Percentiles rank a stretch among this genome's conserved stretches.
Evolutionary conservation across 2,888 invertebrate species (phyloP).

Genomic region (Habrosyne pyritoides): DNA sequence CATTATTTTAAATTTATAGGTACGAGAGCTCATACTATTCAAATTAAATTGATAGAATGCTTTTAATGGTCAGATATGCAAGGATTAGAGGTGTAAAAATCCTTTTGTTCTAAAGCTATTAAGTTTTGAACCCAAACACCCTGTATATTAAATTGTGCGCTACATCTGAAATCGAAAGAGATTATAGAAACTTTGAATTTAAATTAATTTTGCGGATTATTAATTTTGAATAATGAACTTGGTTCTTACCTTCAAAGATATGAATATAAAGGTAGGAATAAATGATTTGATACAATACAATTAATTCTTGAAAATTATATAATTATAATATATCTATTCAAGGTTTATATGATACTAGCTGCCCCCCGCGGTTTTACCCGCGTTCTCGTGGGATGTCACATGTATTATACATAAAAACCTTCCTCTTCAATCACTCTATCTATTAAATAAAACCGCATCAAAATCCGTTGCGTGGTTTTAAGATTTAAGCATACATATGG

Average conservation of each 20-base stretch:
- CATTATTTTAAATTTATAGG: background rate
- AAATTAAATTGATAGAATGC: background rate
- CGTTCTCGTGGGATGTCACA: too few relatives aligned
- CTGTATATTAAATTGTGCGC: conserved; percentile 55
- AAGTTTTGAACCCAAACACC: conserved; percentile 41
- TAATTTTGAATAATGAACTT: conserved; percentile 78
- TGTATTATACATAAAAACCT: too few relatives aligned
- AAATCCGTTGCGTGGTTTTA: too few relatives aligned
- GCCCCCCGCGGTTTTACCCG: too few relatives aligned
- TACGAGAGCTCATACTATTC: background rate
- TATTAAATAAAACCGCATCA: too few relatives aligned
- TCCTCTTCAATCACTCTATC: too few relatives aligned
- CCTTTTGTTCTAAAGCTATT: background rate
- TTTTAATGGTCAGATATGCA: background rate
- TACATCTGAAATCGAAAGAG: conserved; percentile 53
- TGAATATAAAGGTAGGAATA: conserved; percentile 30
- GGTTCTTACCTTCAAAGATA: conserved; percentile 39
- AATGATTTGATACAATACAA: conserved; percentile 21
- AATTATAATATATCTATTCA: too few relatives aligned
- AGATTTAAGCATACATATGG: too few relatives aligned
- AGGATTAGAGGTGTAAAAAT: background rate
- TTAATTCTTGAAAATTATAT: background rate
- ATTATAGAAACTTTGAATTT: conserved; percentile 70
- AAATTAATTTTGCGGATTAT: conserved; percentile 80
- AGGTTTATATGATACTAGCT: too few relatives aligned